Base-by-base conservation (phyloP, 2,113 vertebrate species). In the Syrrhaptes paradoxus region DNA sequence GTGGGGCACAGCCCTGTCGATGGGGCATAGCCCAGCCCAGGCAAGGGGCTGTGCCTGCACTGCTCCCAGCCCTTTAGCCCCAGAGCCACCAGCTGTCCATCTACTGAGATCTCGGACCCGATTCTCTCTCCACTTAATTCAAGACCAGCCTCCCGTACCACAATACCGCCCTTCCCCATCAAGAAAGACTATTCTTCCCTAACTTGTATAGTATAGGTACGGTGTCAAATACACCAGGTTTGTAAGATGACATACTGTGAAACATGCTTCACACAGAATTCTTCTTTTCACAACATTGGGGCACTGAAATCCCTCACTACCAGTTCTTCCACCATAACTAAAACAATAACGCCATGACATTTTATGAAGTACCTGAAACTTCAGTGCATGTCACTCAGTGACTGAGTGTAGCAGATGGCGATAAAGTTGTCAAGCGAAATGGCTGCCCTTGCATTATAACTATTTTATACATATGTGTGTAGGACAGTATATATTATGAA, bases 391-490 rank as follows among this genome's bases (percentile, higher is more conserved):
- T 57, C 85, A 52, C 41, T n/a, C 31, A 6, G 12, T 63, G 52
- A 89, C 63, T 29, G 84, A 78, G 29, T 7, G 19, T 16, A 65
- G 38, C 17, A 54, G 54, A 41, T 8, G 19, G 25, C 70, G 71
- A 82, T 75, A 68, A 85, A 90, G 34, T 9, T 91, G 46, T 55
- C 67, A 76, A 83, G 43, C 17, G 76, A 83, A 88, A 94, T 46
- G 55, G 25, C 31, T 88, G 71, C 74, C 62, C 87, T 73, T 62
- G 72, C 79, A 41, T 72, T 54, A 43, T 25, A 28, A 36, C 59
- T 66, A 6, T 41, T 82, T 77, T 46, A 62, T 65, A 49, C n/a
- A 22, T 3, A 4, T 57, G 24, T 46, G 45, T 41, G 61, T 48
- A 41, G 36, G 24, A 82, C 24, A 46, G 21, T 19, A 28, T 22